Base-by-base conservation (phyloP, 2,113 vertebrate genomes). In the Bostrychus sinensis region DNA sequence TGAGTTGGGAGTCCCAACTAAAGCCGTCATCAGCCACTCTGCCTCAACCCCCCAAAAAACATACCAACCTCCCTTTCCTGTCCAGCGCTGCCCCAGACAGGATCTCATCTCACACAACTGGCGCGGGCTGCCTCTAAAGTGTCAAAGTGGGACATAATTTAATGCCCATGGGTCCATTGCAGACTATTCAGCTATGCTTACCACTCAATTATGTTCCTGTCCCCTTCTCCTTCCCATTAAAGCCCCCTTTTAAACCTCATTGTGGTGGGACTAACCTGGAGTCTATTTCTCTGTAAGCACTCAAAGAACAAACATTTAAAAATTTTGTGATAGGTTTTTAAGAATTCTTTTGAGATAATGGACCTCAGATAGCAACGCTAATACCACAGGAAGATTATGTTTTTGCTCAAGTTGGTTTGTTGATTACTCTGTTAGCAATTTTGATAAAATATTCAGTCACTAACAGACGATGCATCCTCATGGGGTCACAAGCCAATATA, bases 81-180 rank as follows among this genome's bases (percentile, higher is more conserved):
- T 64, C 72, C 66, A 77, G 74, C 51, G 71, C 69, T 64, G 77
- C 68, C 62, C 78, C 50, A 77, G 63, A 86, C 81, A 74, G 75
- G 77, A 88, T 85, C 76, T 79, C 65, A 73, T 86, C 78, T 88
- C 72, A 53, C 84, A 78, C 80, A 68, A 76, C 69, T 77, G 46
- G 62, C 63, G 68, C 16, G 0, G 57, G 28, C 66, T 83, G 73
- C 75, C 75, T 80, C 79, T 69, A 69, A 79, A 81, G 82, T 88
- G 84, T 90, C 86, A 85, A 84, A 84, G 66, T n/a, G 43, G 63
- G 82, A 83, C 84, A 88, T 89, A 80, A 86, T 91, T 88, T 80
- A 48, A 86, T 86, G 66, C 84, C 82, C 82, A 42, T 69, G 85
- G 77, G 82, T 37, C 82, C 71, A 53, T 53, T 71, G 78, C 74